Evolutionary conservation across 2,797 vertebrate species (phyloP).

Genomic region (Liparis tanakae): DNA sequence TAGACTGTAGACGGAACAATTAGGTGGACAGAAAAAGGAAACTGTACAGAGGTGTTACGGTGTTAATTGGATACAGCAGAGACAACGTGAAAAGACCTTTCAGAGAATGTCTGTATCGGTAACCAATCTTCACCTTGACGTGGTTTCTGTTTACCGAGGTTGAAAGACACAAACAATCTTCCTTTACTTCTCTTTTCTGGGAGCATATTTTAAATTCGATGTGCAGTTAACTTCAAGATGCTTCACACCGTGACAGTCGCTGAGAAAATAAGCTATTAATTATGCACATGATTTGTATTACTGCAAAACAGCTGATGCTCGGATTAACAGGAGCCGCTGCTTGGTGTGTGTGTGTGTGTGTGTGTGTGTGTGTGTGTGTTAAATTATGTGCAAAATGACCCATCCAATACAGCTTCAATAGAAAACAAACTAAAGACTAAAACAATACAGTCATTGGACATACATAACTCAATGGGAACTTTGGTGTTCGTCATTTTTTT

Average conservation of each 20-base stretch:
- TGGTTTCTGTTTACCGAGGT: conserved; percentile 32
- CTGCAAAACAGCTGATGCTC: conserved; percentile 72
- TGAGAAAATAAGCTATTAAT: conserved; percentile 66
- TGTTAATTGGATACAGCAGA: conserved; percentile 62
- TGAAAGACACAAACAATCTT: conserved; percentile 41
- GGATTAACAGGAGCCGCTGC: conserved; percentile 48
- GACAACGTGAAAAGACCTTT: conserved; percentile 6
- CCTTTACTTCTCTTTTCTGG: conserved; percentile 21
- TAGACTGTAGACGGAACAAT: conserved; percentile 58
- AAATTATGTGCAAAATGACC: background rate
- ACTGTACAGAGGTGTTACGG: conserved; percentile 48
- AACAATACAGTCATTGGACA: background rate
- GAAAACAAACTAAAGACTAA: background rate
- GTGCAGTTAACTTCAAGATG: conserved; percentile 57
- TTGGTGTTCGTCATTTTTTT: conserved; percentile 14
- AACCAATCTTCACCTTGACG: conserved; percentile 62
- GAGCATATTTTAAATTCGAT: conserved; percentile 55
- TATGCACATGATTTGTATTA: conserved; percentile 67
- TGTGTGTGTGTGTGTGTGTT: background rate
- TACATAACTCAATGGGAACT: background rate
- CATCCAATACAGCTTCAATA: background rate
- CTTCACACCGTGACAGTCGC: conserved; percentile 53
- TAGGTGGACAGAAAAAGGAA: conserved; percentile 53
- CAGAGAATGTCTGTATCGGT: conserved; percentile 21
- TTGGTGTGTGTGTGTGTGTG: conserved; percentile 8